Evolutionary conservation across 2,797 vertebrate genomes (phyloP).

Genomic region (Sebastes oblongus): DNA sequence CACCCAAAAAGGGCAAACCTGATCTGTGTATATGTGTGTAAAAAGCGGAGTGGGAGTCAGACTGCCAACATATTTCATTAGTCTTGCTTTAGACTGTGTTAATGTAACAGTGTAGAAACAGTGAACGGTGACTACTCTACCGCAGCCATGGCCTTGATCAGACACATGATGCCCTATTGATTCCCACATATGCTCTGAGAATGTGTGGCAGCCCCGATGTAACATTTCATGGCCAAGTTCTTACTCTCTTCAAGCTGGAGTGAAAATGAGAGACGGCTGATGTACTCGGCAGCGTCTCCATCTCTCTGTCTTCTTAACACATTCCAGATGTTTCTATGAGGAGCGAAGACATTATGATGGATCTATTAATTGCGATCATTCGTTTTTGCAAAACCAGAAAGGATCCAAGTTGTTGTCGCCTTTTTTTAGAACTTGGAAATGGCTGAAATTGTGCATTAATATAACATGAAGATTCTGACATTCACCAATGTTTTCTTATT

Average conservation of each 20-base stretch:
- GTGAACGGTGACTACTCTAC: slow-evolving; percentile 23
- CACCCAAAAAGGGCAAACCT: slow-evolving; percentile 15
- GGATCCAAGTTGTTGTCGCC: slow-evolving; percentile 4
- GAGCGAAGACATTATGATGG: slow-evolving; percentile 11
- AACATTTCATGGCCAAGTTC: slow-evolving; percentile 52
- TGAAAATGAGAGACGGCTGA: slow-evolving; percentile 43
- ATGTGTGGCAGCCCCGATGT: slow-evolving; percentile 38
- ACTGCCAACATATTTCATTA: slow-evolving; percentile 63
- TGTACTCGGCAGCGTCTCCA: slow-evolving; percentile 13
- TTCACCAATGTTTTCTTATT: neutral
- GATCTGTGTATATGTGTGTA: slow-evolving; percentile 27
- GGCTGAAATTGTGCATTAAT: slow-evolving; percentile 12
- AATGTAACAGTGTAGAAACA: slow-evolving; percentile 37
- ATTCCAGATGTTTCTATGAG: slow-evolving; percentile 64
- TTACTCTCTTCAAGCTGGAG: slow-evolving; percentile 28
- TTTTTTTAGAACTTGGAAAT: neutral
- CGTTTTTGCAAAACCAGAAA: neutral
- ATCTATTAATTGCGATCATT: slow-evolving; percentile 38
- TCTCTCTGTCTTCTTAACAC: slow-evolving; percentile 52
- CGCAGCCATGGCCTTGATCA: slow-evolving; percentile 53
- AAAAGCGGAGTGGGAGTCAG: slow-evolving; percentile 29
- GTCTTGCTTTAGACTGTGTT: slow-evolving; percentile 42
- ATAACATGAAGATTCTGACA: neutral
- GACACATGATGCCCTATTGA: slow-evolving; percentile 50
- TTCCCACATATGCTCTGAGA: slow-evolving; percentile 58